Evolutionary conservation across 1,140 invertebrate genomes (phyloP).

Genomic region (Daktulosphaira vitifoliae): DNA sequence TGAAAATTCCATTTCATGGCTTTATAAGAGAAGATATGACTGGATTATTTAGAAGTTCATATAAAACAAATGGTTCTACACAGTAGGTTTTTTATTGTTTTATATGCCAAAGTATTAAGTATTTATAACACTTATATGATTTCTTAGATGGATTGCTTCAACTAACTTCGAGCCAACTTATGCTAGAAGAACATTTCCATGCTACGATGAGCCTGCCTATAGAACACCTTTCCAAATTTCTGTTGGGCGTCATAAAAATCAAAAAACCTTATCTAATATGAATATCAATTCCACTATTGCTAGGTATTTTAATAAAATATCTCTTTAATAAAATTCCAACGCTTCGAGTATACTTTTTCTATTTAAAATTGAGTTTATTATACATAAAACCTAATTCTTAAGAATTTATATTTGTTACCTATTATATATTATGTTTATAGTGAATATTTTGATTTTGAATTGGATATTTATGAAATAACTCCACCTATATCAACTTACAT

Average conservation of each 20-base stretch:
- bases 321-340: too few relatives aligned
- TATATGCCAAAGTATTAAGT: too few relatives aligned
- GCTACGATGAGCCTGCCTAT: conserved; percentile 57
- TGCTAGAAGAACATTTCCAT: conserved; percentile 57
- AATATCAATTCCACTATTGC: background rate
- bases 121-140: too few relatives aligned
- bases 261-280: conserved; percentile 34
- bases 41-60: conserved; percentile 35
- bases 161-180: conserved; percentile 55
- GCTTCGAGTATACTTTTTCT: too few relatives aligned
- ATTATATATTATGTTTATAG: too few relatives aligned
- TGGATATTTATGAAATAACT: background rate
- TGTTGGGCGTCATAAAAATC: background rate
- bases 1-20: conserved; percentile 33
- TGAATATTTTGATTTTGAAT: background rate
- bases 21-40: conserved; percentile 33
- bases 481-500: conserved; percentile 66
- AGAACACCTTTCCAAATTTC: conserved; percentile 50
- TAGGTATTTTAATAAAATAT: too few relatives aligned
- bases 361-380: too few relatives aligned
- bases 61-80: conserved; percentile 37
- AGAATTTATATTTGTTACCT: too few relatives aligned
- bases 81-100: too few relatives aligned
- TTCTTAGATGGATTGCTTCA: conserved; percentile 47
- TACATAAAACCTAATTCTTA: too few relatives aligned